Evolutionary conservation across 2,797 vertebrate genomes (phyloP).

Genomic region (Mico argentatus): DNA sequence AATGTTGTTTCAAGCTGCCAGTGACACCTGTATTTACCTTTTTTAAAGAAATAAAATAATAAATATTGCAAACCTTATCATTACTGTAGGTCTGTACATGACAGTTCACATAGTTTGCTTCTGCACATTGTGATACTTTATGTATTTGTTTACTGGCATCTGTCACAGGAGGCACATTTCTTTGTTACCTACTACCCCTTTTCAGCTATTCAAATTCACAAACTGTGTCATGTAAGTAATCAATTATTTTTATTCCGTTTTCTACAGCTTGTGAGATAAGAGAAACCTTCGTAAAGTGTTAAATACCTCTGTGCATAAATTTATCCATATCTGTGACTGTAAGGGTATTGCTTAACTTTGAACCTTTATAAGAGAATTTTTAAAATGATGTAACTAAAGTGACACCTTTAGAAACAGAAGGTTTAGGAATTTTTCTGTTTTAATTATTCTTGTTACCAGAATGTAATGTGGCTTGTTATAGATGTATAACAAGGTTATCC

Average conservation of each 20-base stretch:
- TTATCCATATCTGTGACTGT: neutral
- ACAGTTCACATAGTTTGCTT: slow-evolving; percentile 61
- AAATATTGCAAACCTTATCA: slow-evolving; percentile 62
- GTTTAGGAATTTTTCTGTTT: neutral
- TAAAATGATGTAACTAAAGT: neutral
- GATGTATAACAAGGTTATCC: neutral
- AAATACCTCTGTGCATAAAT: neutral
- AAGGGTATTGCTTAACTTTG: neutral
- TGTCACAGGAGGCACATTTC: neutral
- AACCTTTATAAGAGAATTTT: neutral
- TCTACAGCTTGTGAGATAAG: neutral
- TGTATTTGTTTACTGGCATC: slow-evolving; percentile 65
- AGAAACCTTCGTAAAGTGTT: neutral
- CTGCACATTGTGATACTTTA: slow-evolving; percentile 2
- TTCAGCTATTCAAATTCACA: neutral
- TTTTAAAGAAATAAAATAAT: slow-evolving; percentile 51
- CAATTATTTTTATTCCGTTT: neutral
- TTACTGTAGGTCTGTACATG: slow-evolving; percentile 50
- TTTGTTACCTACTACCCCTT: neutral
- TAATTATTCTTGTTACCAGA: neutral
- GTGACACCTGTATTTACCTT: slow-evolving; percentile 75
- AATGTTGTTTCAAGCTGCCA: slow-evolving; percentile 66
- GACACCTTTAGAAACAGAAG: neutral
- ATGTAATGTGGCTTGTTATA: neutral
- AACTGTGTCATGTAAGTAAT: neutral